These are phyloP conservation scores for Lissocephala sabroskyi DNA, from an alignment of 2,888 invertebrate species.

Conservation along the genomic window DNA sequence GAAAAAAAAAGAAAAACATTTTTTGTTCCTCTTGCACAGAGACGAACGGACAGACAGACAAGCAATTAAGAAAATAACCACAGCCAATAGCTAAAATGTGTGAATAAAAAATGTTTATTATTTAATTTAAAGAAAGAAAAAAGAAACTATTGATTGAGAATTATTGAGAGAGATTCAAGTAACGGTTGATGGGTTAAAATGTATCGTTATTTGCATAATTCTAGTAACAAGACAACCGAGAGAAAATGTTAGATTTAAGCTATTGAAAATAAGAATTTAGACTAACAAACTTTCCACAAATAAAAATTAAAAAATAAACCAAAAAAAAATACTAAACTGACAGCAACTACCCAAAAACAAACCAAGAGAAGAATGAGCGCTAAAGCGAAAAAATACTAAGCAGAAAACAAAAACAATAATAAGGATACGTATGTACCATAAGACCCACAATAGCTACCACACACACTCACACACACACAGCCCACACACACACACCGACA, in stretches of 20 bases:
- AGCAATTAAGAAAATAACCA: neutral
- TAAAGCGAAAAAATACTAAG: neutral
- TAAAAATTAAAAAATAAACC: neutral
- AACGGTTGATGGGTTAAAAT: constrained; percentile 1
- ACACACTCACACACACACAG: constrained; percentile 4
- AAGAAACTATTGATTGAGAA: no score
- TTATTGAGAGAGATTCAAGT: no score
- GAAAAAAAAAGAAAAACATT: no score
- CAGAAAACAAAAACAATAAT: constrained; percentile 3
- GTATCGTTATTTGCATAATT: constrained; percentile 33
- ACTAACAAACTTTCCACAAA: constrained; percentile 2
- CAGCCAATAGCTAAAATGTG: neutral
- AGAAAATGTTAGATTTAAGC: constrained; percentile 2
- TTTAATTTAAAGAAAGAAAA: neutral
- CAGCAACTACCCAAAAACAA: constrained; percentile 3
- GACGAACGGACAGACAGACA: no score
- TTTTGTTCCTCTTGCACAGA: no score
- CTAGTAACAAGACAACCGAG: neutral
- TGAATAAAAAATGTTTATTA: constrained; percentile 3
- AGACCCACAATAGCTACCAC: neutral
- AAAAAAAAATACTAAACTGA: constrained; percentile 14
- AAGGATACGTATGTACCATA: constrained; percentile 1
- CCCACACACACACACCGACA: neutral
- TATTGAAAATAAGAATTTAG: constrained; percentile 1
- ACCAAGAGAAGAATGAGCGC: neutral